phyloP scores from a whole-genome alignment of 1,140 invertebrate genomes.

The Nixonia krombeini region DNA sequence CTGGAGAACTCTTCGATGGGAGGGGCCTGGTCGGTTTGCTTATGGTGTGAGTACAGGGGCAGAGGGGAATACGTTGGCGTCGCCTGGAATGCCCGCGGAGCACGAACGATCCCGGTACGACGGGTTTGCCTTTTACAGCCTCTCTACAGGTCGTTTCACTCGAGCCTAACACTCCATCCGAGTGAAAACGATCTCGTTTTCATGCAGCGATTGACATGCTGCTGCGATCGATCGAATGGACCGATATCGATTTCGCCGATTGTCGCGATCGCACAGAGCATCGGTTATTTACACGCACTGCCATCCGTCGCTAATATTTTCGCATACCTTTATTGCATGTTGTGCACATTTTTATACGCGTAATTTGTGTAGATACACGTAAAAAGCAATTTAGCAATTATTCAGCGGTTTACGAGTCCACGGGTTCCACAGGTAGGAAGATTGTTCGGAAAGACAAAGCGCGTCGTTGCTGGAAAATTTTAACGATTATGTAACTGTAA shows the following conservation, averaged over 20 bases:
- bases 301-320: slow-evolving; percentile 23
- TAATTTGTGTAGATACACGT: no score
- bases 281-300: slow-evolving; percentile 31
- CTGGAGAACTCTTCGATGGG: slow-evolving; percentile 28
- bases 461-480: slow-evolving; percentile 25
- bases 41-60: slow-evolving; percentile 33
- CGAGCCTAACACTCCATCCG: slow-evolving; percentile 35
- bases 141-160: slow-evolving; percentile 64
- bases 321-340: slow-evolving; percentile 29
- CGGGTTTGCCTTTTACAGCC: slow-evolving; percentile 65
- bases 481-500: slow-evolving; percentile 44
- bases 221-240: slow-evolving; percentile 40
- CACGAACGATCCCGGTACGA: slow-evolving; percentile 63
- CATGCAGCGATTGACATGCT: slow-evolving; percentile 48
- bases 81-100: slow-evolving; percentile 64
- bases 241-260: slow-evolving; percentile 34
- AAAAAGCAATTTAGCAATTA: no score
- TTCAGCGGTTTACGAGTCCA: no score
- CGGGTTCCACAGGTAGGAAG: no score
- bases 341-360: slow-evolving; percentile 15
- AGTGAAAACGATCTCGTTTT: slow-evolving; percentile 51
- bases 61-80: slow-evolving; percentile 61
- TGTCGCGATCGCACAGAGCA: slow-evolving; percentile 28
- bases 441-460: slow-evolving; percentile 6
- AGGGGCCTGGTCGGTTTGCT: slow-evolving; percentile 30